Evolutionary conservation across 1,140 invertebrate genomes (phyloP).

Genomic region (Cylas formicarius): DNA sequence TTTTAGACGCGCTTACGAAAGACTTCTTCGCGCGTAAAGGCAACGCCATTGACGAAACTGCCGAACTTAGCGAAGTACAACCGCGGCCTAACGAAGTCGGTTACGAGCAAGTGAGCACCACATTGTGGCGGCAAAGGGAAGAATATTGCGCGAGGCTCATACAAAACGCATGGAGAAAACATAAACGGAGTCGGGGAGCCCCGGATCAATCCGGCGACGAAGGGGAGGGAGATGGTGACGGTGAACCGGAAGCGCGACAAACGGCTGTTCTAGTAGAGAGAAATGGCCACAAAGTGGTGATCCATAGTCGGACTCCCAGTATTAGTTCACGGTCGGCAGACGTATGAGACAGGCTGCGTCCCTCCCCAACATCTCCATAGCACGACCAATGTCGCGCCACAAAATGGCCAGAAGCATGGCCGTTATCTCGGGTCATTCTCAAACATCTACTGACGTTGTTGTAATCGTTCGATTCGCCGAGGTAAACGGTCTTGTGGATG

Average conservation of each 20-base stretch:
- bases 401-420: conserved; percentile 12
- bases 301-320: conserved; percentile 76
- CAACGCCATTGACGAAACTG: conserved; percentile 84
- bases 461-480: conserved; percentile 11
- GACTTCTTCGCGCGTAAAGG: conserved; percentile 95
- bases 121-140: conserved; percentile 88
- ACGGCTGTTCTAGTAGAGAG: conserved; percentile 77
- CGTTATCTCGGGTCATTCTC: conserved; percentile 23
- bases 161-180: conserved; percentile 87
- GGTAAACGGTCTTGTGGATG: conserved; percentile 22
- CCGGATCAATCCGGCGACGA: conserved; percentile 41
- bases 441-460: too few species aligned
- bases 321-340: conserved; percentile 71
- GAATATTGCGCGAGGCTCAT: conserved; percentile 93
- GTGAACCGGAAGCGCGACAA: conserved; percentile 46
- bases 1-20: conserved; percentile 89
- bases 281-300: conserved; percentile 82
- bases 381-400: conserved; percentile 18
- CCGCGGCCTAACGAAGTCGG: conserved; percentile 71
- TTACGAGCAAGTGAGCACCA: conserved; percentile 89
- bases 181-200: conserved; percentile 59
- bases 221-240: conserved; percentile 32
- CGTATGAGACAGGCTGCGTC: conserved; percentile 64
- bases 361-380: conserved; percentile 44
- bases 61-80: conserved; percentile 70